Evolutionary conservation across 2,797 vertebrate genomes (phyloP), one percentile per base, ranked within the genome.

Genomic region (Mastacembelus armatus): DNA sequence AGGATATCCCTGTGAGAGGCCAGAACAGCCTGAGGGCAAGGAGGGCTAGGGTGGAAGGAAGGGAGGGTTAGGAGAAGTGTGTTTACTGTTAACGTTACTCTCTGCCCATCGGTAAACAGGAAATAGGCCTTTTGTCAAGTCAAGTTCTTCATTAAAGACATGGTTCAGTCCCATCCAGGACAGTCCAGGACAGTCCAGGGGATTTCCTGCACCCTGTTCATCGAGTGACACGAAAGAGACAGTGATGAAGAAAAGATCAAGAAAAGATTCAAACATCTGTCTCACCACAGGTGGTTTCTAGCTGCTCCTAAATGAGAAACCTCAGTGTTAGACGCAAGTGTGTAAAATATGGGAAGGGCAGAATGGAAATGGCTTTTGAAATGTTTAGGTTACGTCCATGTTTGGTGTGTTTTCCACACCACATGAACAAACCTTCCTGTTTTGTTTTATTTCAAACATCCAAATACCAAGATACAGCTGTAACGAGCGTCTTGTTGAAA

Each of bases 51-150:
- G 49, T 68, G 64, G 57, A 12, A 69, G 67, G 64, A 44, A 71
- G 27, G 54, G 43, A 64, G 51, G 51, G 51, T 76, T 62, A 74
- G 56, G 75, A 67, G 71, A 62, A 39, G 39, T 63, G 66, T 85
- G 79, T 88, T 85, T 65, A 72, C 77, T 70, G 70, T 75, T 66
- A 44, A 61, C 48, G 72, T 81, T 56, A 60, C 59, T 48, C 73
- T 80, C 10, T 0, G 60, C 51, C 55, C 9, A 45, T 80, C 71
- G 38, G 84, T 88, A 86, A 90, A 91, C 85, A 87, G 85, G 88
- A 90, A 89, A 86, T 69, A 65, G 73, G 58, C 44, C 9, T 65
- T 78, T 80, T 80, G 66, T 77, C n/a, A 51, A 64, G 74, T 55
- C 59, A 67, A 78, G 47, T 60, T 4, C 7, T 71, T 78, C 74